Evolutionary conservation across 2,113 vertebrate genomes (phyloP).

Genomic region (Megaleporinus macrocephalus): DNA sequence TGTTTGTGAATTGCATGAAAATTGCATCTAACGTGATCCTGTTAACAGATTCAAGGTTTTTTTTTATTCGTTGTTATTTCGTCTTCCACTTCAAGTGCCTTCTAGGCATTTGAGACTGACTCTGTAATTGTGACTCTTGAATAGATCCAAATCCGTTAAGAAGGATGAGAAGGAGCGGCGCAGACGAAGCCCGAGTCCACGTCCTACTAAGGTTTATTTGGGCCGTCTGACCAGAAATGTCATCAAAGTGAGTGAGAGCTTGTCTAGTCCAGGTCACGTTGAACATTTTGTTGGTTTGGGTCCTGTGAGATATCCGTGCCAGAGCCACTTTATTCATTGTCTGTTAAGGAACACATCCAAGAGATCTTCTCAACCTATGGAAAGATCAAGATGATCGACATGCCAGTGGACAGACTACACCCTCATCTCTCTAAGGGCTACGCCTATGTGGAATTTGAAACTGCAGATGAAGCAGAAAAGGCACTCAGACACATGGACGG

Average conservation of each 20-base stretch:
- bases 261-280: not conserved
- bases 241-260: slow-evolving; percentile 81
- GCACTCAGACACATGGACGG: slow-evolving; percentile 96
- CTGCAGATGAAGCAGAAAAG: slow-evolving; percentile 88
- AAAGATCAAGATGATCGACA: slow-evolving; percentile 96
- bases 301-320: not conserved
- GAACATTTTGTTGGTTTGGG: not conserved
- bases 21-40: too few species aligned
- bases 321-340: not conserved
- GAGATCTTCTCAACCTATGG: slow-evolving; percentile 95
- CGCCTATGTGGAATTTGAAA: slow-evolving; percentile 94
- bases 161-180: slow-evolving; percentile 91
- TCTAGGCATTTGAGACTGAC: not conserved
- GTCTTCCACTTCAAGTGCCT: not conserved
- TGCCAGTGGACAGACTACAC: slow-evolving; percentile 91
- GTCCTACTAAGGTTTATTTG: slow-evolving; percentile 93
- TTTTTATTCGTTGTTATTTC: not conserved
- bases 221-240: slow-evolving; percentile 92
- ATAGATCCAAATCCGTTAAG: slow-evolving; percentile 90
- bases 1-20: too few species aligned
- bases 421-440: slow-evolving; percentile 92
- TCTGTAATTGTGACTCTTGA: not conserved
- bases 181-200: slow-evolving; percentile 87
- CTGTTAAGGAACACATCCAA: slow-evolving; percentile 89
- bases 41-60: too few species aligned